Evolutionary conservation across 35 echinoderm and acorn worm genomes (phyloP).

Genomic region (Ptychodera flava): DNA sequence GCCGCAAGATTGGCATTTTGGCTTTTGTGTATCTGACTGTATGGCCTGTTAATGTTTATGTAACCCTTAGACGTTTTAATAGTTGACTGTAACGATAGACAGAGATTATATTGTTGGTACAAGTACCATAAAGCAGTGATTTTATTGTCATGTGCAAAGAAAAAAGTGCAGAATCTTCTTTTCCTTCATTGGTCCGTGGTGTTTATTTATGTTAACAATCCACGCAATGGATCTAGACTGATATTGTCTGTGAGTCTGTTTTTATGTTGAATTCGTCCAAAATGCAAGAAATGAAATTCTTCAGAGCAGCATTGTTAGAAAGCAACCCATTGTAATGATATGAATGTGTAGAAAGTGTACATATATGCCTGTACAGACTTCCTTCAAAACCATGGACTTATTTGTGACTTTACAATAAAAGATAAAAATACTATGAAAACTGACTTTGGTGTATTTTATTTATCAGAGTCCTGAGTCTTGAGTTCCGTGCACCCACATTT

Average conservation of each 20-base stretch:
- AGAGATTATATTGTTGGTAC: no score
- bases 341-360: constrained; percentile 1
- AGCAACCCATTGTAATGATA: no score
- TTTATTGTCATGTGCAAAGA: no score
- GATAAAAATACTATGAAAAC: neutral
- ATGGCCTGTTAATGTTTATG: no score
- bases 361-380: neutral
- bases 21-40: no score
- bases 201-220: neutral
- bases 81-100: no score
- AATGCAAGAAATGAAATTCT: neutral
- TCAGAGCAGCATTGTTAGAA: neutral
- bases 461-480: neutral
- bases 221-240: neutral
- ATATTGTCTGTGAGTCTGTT: neutral
- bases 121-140: no score
- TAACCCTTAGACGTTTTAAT: no score
- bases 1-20: no score
- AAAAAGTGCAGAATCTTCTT: no score
- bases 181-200: neutral
- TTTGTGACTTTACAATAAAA: neutral
- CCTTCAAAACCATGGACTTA: neutral
- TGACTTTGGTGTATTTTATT: neutral
- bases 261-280: neutral
- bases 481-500: neutral